Percentiles rank a stretch among this genome's conserved stretches.
Evolutionary conservation across 2,888 invertebrate genomes (phyloP).

Genomic region (Disparrhopalites patrizii): DNA sequence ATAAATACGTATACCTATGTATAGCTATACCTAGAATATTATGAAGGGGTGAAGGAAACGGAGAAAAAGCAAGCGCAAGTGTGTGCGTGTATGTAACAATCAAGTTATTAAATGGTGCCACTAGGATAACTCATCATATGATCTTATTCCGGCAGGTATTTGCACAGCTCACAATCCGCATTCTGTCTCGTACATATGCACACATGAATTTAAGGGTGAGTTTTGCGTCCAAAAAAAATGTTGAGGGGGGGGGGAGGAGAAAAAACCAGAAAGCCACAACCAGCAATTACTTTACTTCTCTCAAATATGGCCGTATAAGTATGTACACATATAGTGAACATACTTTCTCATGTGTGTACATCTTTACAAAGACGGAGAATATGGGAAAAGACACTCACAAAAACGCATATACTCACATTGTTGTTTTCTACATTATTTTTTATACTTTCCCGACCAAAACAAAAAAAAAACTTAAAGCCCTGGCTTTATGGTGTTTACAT

Average conservation of each 20-base stretch:
- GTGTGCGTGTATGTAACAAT: neutral
- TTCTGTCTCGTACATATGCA: neutral
- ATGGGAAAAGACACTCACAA: neutral
- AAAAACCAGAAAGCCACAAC: slow-evolving; percentile 2
- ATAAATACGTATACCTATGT: too few relatives aligned
- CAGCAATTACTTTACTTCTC: too few relatives aligned
- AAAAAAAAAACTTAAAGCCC: too few relatives aligned
- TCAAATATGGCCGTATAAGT: neutral
- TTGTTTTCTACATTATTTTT: too few relatives aligned
- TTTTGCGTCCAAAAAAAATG: too few relatives aligned
- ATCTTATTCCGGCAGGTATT: slow-evolving; percentile 2
- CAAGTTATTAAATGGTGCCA: slow-evolving; percentile 6
- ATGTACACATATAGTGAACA: neutral
- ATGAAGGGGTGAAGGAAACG: too few relatives aligned
- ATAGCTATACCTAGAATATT: too few relatives aligned
- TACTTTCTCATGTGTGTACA: neutral
- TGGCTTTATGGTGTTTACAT: too few relatives aligned
- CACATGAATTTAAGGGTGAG: too few relatives aligned
- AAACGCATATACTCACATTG: neutral
- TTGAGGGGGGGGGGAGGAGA: neutral
- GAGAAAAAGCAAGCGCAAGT: too few relatives aligned
- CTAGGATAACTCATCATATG: slow-evolving; percentile 6
- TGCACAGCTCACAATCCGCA: neutral
- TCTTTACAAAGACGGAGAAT: neutral
- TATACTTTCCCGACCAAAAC: too few relatives aligned